phyloP scores from a whole-genome alignment of 2,888 invertebrate genomes.

The Selenia dentaria region DNA sequence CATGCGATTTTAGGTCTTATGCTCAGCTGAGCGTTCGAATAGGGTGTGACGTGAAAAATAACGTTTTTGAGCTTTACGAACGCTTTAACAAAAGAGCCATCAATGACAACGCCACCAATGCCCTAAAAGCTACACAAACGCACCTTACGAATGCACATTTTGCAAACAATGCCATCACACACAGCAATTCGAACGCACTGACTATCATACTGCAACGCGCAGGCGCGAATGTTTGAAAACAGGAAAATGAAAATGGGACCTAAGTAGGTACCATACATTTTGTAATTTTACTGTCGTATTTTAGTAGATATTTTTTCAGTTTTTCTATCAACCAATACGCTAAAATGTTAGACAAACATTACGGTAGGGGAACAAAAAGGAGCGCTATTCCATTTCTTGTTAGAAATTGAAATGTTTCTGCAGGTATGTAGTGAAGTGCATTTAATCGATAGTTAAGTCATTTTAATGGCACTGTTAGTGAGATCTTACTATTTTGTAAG shows the following conservation, averaged over 20 bases:
- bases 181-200: too few relatives aligned
- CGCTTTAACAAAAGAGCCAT: too few relatives aligned
- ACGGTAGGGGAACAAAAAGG: constrained; percentile 57
- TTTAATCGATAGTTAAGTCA: constrained; percentile 46
- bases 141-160: too few relatives aligned
- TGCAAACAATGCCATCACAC: too few relatives aligned
- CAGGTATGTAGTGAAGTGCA: constrained; percentile 56
- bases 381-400: constrained; percentile 64
- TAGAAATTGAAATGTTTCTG: constrained; percentile 79
- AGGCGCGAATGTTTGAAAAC: constrained; percentile 54
- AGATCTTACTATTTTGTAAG: constrained; percentile 10
- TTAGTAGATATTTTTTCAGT: constrained; percentile 51
- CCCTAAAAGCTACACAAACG: too few relatives aligned
- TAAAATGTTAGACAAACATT: constrained; percentile 66
- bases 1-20: too few relatives aligned
- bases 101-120: too few relatives aligned
- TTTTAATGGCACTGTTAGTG: neutral
- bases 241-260: constrained; percentile 35
- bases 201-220: constrained; percentile 38
- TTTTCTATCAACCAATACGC: constrained; percentile 43
- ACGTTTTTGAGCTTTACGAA: too few relatives aligned
- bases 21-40: too few relatives aligned
- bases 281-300: constrained; percentile 39
- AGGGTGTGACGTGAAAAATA: too few relatives aligned
- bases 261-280: too few relatives aligned